phyloP scores from a whole-genome alignment of 2,797 vertebrate species.

The Danio tinwini region DNA sequence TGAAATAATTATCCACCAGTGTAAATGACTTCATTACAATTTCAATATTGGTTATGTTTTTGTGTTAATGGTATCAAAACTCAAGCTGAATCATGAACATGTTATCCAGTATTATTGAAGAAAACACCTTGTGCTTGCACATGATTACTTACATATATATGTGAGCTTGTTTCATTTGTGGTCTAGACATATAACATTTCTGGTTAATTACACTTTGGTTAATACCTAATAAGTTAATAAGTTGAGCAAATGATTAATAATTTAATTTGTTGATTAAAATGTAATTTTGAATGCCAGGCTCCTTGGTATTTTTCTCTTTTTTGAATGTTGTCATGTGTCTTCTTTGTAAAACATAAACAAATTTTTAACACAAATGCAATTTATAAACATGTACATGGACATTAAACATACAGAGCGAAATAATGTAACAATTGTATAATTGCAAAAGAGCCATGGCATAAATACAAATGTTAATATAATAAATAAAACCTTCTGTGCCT shows the following conservation, averaged over 20 bases:
- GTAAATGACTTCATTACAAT: background rate
- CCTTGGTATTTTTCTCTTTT: background rate
- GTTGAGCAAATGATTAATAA: background rate
- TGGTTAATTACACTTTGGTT: background rate
- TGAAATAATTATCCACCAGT: background rate
- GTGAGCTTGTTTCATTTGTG: background rate
- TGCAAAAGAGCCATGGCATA: background rate
- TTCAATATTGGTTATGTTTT: background rate
- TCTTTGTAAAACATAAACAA: background rate
- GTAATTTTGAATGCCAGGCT: background rate
- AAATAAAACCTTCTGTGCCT: background rate
- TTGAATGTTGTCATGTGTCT: background rate
- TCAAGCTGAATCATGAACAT: background rate
- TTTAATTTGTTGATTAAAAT: background rate
- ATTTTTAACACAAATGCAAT: conserved; percentile 15
- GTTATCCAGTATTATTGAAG: no score
- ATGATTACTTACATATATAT: background rate
- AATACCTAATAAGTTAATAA: no score
- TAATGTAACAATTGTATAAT: background rate
- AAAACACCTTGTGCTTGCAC: no score
- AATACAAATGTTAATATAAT: conserved; percentile 2
- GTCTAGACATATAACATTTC: background rate
- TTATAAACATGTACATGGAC: background rate
- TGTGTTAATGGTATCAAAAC: background rate
- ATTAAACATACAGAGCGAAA: background rate